Conservation (phyloP, 2,113 vertebrate genomes). For the Thomomys bottae region DNA sequence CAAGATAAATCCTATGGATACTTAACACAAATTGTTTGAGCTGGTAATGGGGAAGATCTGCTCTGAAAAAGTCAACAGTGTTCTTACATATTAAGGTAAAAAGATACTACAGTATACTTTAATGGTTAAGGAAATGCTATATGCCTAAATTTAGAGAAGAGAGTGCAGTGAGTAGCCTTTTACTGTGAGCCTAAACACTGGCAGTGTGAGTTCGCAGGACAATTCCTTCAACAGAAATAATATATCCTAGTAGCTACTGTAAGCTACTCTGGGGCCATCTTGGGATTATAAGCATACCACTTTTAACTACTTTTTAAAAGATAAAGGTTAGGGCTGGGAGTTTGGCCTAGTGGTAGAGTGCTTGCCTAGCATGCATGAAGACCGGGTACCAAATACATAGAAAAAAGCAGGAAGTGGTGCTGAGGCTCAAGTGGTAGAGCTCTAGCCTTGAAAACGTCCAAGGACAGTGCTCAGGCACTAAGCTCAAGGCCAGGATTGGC, state of each 20-base stretch:
- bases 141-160: constrained; percentile 9
- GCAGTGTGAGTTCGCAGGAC: neutral
- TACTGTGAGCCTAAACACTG: neutral
- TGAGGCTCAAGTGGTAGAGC: no score
- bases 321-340: no score
- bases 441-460: no score
- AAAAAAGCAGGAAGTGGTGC: no score
- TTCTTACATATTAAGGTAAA: constrained; percentile 33
- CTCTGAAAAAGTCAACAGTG: neutral
- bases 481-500: no score
- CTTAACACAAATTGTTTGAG: neutral
- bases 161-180: neutral
- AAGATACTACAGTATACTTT: neutral
- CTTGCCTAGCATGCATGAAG: no score
- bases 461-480: no score
- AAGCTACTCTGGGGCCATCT: neutral
- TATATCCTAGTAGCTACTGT: constrained; percentile 27
- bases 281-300: neutral
- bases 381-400: no score
- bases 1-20: constrained; percentile 25
- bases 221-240: constrained; percentile 15
- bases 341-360: no score
- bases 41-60: neutral
- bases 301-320: constrained; percentile 3
- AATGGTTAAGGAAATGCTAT: constrained; percentile 17